Percentiles rank a stretch among this genome's conserved stretches.
These are phyloP conservation scores for Echeneis naucrates DNA, from an alignment of 2,797 vertebrate genomes.

Conservation along the genomic window DNA sequence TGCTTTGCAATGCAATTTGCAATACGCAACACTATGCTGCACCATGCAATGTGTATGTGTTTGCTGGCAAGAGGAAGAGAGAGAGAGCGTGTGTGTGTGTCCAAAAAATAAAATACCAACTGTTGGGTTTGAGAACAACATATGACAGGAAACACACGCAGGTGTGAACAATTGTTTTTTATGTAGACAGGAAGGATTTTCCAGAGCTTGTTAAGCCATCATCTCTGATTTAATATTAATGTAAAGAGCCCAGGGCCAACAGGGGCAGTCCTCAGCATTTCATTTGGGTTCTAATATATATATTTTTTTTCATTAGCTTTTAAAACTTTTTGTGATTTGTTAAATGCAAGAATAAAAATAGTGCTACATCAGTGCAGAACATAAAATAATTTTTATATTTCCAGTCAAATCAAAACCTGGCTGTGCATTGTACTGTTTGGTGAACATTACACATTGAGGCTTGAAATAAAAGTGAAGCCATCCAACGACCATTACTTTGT, in stretches of 20 bases:
- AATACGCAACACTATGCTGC: slow-evolving; percentile 42
- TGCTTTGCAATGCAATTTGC: slow-evolving; percentile 55
- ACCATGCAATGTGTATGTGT: not conserved
- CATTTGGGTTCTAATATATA: no score
- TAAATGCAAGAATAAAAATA: not conserved
- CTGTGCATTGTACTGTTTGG: not conserved
- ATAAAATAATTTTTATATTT: not conserved
- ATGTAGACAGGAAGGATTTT: not conserved
- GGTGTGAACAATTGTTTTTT: not conserved
- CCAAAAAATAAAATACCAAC: slow-evolving; percentile 24
- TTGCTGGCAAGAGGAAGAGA: not conserved
- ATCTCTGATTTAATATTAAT: not conserved
- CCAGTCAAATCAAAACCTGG: not conserved
- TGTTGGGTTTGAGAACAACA: not conserved
- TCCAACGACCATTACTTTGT: no score
- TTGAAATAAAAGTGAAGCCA: no score
- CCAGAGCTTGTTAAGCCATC: not conserved
- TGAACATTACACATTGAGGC: no score
- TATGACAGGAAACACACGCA: not conserved
- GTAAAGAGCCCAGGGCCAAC: not conserved
- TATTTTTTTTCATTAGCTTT: no score
- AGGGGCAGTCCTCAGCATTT: not conserved
- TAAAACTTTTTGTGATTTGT: not conserved
- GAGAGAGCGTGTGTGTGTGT: not conserved
- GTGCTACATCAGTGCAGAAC: not conserved